Percentiles rank a stretch among this genome's conserved stretches.
Conservation (phyloP, 1,140 invertebrate species). For the Leptoteleia sp. region DNA sequence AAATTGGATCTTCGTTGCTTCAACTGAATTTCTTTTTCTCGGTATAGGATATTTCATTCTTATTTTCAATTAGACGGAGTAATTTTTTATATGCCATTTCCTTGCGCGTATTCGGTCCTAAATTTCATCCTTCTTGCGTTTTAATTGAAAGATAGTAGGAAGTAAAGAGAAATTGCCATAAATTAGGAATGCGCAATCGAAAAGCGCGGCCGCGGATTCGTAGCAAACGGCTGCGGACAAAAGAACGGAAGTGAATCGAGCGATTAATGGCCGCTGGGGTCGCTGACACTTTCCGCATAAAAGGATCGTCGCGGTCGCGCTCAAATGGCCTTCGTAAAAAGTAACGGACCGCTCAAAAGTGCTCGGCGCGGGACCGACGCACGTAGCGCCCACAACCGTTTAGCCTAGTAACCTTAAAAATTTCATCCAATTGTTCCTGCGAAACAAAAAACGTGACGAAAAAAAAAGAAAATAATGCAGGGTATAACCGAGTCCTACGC, state of each 20-base stretch:
- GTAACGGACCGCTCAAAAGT: constrained; percentile 72
- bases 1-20: too few species aligned
- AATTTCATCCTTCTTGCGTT: background rate
- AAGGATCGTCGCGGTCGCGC: constrained; percentile 63
- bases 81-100: too few species aligned
- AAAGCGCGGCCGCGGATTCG: constrained; percentile 26
- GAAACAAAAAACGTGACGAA: constrained; percentile 21
- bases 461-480: constrained; percentile 16
- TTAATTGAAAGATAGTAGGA: too few species aligned
- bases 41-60: too few species aligned
- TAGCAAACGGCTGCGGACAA: constrained; percentile 42
- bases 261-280: constrained; percentile 69
- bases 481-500: constrained; percentile 31
- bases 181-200: constrained; percentile 12
- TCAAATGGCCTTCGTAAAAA: constrained; percentile 70
- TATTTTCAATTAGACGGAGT: too few species aligned
- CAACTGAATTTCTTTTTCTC: too few species aligned
- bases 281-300: constrained; percentile 73
- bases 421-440: constrained; percentile 28
- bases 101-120: too few species aligned
- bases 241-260: constrained; percentile 70
- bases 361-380: constrained; percentile 50
- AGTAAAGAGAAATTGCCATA: constrained; percentile 15
- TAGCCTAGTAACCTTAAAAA: constrained; percentile 74
- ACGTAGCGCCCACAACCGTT: constrained; percentile 69